phyloP scores from a whole-genome alignment of 2,113 vertebrate species.

The Pleuronectes platessa region DNA sequence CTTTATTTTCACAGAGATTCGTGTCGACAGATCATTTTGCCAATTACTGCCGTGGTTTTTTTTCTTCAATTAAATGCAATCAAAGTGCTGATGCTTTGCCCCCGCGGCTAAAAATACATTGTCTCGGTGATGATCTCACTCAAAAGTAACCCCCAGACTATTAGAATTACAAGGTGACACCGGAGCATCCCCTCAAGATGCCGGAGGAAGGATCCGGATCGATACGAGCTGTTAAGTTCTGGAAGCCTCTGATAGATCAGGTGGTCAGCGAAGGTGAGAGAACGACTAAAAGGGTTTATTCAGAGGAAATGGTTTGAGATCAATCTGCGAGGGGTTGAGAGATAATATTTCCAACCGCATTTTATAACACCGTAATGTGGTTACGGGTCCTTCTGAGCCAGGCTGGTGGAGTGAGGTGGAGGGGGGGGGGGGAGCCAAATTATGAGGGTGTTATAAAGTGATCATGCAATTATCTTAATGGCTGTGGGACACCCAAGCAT shows the following conservation, averaged over 20 bases:
- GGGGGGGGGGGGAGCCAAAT: conserved; percentile 56
- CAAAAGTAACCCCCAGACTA: conserved; percentile 49
- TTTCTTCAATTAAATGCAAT: conserved; percentile 58
- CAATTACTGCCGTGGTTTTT: conserved; percentile 54
- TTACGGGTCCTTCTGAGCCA: conserved; percentile 67
- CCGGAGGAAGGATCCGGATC: conserved; percentile 65
- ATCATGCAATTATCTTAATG: conserved; percentile 86
- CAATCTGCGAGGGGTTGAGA: conserved; percentile 75
- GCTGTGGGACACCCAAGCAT: conserved; percentile 78
- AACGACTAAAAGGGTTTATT: conserved; percentile 72
- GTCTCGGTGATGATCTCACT: conserved; percentile 58
- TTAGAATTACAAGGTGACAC: conserved; percentile 73
- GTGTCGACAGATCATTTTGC: conserved; percentile 44
- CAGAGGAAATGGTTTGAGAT: conserved; percentile 75
- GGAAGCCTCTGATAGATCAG: conserved; percentile 73
- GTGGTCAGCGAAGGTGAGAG: conserved; percentile 68
- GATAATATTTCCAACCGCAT: conserved; percentile 74
- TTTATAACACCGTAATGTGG: conserved; percentile 71
- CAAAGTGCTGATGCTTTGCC: conserved; percentile 51
- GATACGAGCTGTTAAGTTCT: conserved; percentile 73
- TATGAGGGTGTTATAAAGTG: conserved; percentile 82
- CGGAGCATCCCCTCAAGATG: conserved; percentile 43
- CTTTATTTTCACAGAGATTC: conserved; percentile 45
- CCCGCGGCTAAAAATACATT: conserved; percentile 53
- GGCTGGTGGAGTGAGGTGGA: conserved; percentile 30